A percentile compares a stretch with the other conserved stretches of the same genome.
Conservation (phyloP, 2,113 vertebrate genomes). For the Malurus elegans region DNA sequence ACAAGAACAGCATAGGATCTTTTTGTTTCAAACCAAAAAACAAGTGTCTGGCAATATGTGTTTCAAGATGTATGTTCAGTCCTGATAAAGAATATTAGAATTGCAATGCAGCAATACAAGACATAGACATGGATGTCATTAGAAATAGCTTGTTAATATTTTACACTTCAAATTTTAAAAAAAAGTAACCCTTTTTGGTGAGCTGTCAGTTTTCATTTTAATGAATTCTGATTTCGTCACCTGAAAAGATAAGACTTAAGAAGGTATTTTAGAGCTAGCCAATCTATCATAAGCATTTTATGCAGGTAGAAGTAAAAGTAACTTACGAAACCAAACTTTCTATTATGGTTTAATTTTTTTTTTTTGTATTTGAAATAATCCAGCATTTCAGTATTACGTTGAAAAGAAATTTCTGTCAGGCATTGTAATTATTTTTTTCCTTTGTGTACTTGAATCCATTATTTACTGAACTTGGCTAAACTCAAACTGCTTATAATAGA, state of each 20-base stretch:
- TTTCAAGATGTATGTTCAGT: not conserved
- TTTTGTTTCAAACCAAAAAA: not conserved
- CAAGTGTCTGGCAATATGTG: not conserved
- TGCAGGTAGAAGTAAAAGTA: not conserved
- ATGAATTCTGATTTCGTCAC: not conserved
- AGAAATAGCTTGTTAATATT: not conserved
- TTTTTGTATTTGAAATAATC: not conserved
- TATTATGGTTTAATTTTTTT: not conserved
- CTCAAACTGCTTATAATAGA: not conserved
- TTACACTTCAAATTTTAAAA: not conserved
- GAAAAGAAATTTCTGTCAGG: not conserved
- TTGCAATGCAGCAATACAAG: not conserved
- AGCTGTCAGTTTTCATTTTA: not conserved
- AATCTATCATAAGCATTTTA: not conserved
- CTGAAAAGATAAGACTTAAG: not conserved
- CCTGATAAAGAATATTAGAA: not conserved
- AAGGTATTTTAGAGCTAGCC: not conserved
- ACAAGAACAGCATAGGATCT: not conserved
- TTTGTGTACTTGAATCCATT: not conserved
- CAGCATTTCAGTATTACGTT: not conserved
- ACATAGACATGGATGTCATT: not conserved
- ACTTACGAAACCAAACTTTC: fast-evolving
- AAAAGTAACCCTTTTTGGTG: not conserved
- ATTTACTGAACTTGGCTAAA: not conserved
- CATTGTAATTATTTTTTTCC: not conserved